Evolutionary conservation across 2,888 invertebrate genomes (phyloP).

Genomic region (Microctonus hyperodae): DNA sequence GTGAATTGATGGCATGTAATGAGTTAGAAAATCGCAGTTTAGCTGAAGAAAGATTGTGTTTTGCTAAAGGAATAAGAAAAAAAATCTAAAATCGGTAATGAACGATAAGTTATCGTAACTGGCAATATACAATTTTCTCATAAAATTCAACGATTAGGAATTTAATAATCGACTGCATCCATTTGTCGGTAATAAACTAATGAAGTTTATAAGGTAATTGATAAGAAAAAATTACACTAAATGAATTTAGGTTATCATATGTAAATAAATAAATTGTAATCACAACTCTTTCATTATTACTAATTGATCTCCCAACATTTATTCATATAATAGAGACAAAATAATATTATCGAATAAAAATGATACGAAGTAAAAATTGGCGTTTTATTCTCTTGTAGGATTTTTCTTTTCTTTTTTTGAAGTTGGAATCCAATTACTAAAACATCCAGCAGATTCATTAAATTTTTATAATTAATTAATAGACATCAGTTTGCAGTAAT

Average conservation of each 20-base stretch:
- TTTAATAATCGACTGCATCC: slow-evolving; percentile 8
- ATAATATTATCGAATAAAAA: not conserved
- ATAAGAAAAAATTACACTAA: not conserved
- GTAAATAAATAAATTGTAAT: not conserved
- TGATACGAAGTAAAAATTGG: no score
- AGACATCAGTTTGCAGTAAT: not conserved
- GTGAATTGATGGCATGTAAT: not conserved
- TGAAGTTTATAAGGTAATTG: not conserved
- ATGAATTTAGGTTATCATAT: not conserved
- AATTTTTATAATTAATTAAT: no score
- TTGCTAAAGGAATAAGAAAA: not conserved
- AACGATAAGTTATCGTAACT: slow-evolving; percentile 10
- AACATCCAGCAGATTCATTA: no score
- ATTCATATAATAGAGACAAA: not conserved
- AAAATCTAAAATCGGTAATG: not conserved
- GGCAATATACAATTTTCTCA: not conserved
- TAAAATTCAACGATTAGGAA: slow-evolving; percentile 12
- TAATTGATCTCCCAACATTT: not conserved
- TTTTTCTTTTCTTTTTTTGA: no score
- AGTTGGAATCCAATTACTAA: no score
- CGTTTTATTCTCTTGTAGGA: no score
- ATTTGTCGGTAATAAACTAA: not conserved
- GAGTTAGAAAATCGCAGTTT: not conserved
- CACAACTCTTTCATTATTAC: not conserved
- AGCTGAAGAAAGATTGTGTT: not conserved